Base-by-base conservation (phyloP, 2,113 vertebrate genomes). In the Aegithalos caudatus region DNA sequence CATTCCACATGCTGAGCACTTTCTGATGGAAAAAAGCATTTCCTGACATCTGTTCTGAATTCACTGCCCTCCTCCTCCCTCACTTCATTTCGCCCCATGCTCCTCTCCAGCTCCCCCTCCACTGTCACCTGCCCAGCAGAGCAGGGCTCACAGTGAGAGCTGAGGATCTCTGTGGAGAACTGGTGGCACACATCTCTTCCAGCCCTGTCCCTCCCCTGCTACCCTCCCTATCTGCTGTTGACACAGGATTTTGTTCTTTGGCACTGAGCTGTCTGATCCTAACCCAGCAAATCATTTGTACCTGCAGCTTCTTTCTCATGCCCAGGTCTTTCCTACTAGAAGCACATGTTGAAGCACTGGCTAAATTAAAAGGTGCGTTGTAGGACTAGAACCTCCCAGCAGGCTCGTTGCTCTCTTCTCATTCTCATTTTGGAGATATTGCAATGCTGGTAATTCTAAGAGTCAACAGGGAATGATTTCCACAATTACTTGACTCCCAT, bases 21-120 rank as follows among this genome's bases (percentile, higher is more conserved):
- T 95, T 84, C 90, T 93, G 85, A 93, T 76, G 28, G 72, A 88
- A 94, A 92, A 90, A 94, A 81, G 44, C 76, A 88, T 81, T 96
- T 97, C 95, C 95, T 95, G 95, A 94, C 95, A 96, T 95, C 94
- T 96, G 96, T 56, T 97, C 67, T 64, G 82, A 92, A 94, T 96
- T 86, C 40, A 29, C n/a, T 44, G 25, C 60, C 83, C 74, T 82
- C n/a, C 72, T 90, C 87, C 90, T 65, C 69, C 84, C 77, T 27
- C 56, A 56, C 27, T 58, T 23, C 0, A 1, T 54, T 44, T 70
- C 12, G 2, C 15, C 54, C 62, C 0, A 0, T 2, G 2, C 45
- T 86, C 25, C n/a, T 62, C 45, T 47, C 50, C 61, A 66, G 54
- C 79, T 86, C 22, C 17, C 38, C 47, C 61, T 88, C 66, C 67